Conservation (phyloP, 2,797 vertebrate genomes). For the Erethizon dorsatum region DNA sequence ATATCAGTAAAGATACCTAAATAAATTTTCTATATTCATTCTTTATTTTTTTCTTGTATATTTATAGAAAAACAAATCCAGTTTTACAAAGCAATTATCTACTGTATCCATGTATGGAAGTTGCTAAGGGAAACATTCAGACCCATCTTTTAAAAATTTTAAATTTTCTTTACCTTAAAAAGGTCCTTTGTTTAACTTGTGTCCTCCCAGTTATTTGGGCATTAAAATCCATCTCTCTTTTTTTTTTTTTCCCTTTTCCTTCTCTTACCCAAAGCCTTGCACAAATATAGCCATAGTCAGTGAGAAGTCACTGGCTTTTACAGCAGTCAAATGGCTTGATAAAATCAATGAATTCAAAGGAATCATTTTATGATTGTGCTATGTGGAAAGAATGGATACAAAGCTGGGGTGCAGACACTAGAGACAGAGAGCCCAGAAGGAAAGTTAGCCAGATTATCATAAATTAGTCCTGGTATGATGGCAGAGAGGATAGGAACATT, state of each 20-base stretch:
- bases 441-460: constrained; percentile 26
- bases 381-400: neutral
- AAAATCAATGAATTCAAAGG: constrained; percentile 26
- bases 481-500: neutral
- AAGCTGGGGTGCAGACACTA: neutral
- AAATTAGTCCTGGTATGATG: neutral
- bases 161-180: neutral
- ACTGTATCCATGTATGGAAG: neutral
- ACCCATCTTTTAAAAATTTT: neutral
- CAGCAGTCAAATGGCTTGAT: neutral
- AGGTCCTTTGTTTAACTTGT: neutral
- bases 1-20: neutral
- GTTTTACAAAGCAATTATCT: neutral
- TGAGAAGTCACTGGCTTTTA: constrained; percentile 1
- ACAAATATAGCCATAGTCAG: neutral
- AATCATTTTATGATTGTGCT: constrained; percentile 19
- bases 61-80: neutral
- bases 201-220: neutral
- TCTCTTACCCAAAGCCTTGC: neutral
- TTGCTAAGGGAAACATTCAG: neutral
- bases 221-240: neutral
- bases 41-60: neutral
- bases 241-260: neutral
- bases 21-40: neutral
- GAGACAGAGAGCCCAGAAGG: neutral